Evolutionary conservation across 2,113 vertebrate genomes (phyloP), one percentile per base, ranked within the genome.

Genomic region (Tragelaphus strepsiceros): DNA sequence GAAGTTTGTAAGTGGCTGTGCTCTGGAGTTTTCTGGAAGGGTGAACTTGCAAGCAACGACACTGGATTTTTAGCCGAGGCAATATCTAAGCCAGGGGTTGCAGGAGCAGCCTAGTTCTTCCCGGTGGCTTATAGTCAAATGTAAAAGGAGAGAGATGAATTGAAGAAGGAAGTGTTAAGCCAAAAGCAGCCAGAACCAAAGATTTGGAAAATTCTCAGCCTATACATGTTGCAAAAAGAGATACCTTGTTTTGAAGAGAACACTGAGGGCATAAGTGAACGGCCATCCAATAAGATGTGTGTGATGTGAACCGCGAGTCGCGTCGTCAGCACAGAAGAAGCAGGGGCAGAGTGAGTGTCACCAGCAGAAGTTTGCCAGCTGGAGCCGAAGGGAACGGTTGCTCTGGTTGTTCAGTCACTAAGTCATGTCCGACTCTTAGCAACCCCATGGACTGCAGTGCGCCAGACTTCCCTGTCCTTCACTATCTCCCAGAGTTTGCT

Each of bases 221-320:
- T 84, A 39, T 9, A 7, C 3, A 26, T 26, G 4, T 84, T 43
- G 22, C 54, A 28, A 58, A 84, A 24, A 35, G 24, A 28, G 82
- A 84, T 39, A 16, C 28, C n/a, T 16, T 58, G n/a, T 28, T 84
- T 58, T 58, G n/a, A 58, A 58, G 54, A 84, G 82, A 84, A 39
- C 22, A 26, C 7, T 2, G 14, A 16, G 54, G n/a, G 54, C 2
- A 5, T 84, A 15, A 15, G 35, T 30, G 83, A 86, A 30, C 0
- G 0, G 4, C 16, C 16, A 1, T 61, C 28, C 58, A 26, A 4
- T 13, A 86, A 86, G 56, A 21, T 13, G 39, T 22, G 10, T 10
- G 7, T 7, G 6, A 5, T 61, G 24, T 46, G 56, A 30, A 7
- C n/a, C 15, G 12, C 0, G 10, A 19, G 58, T 35, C 17, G 4